phyloP scores from a whole-genome alignment of 2,888 invertebrate species.

The Mesodorylaimus sp. region DNA sequence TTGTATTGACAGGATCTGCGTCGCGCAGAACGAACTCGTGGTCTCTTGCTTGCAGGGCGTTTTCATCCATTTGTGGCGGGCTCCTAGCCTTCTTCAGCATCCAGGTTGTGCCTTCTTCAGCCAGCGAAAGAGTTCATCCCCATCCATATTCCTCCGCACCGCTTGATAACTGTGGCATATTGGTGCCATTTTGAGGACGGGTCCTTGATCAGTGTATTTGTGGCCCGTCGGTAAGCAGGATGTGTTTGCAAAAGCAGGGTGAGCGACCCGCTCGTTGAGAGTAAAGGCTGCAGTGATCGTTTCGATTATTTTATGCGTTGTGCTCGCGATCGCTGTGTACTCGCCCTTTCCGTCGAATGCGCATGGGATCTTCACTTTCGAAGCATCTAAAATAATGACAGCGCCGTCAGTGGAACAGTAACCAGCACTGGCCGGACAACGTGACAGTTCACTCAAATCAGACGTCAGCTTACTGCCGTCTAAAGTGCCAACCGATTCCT shows the following conservation, averaged over 20 bases:
- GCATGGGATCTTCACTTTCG: neutral
- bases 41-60: no score
- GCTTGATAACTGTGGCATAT: no score
- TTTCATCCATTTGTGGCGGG: neutral
- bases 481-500: neutral
- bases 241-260: neutral
- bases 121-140: neutral
- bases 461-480: neutral
- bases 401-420: neutral
- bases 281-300: no score
- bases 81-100: neutral
- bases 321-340: no score
- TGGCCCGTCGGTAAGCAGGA: neutral
- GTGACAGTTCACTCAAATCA: neutral
- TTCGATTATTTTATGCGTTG: no score
- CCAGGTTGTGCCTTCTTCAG: neutral
- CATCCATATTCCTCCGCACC: no score
- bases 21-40: neutral
- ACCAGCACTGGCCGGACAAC: neutral
- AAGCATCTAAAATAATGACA: neutral
- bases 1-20: neutral
- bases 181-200: neutral
- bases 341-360: neutral
- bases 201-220: neutral
- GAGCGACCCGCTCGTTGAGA: no score